These are phyloP conservation scores for Buteo buteo DNA, from an alignment of 2,113 vertebrate species.

Conservation along the genomic window DNA sequence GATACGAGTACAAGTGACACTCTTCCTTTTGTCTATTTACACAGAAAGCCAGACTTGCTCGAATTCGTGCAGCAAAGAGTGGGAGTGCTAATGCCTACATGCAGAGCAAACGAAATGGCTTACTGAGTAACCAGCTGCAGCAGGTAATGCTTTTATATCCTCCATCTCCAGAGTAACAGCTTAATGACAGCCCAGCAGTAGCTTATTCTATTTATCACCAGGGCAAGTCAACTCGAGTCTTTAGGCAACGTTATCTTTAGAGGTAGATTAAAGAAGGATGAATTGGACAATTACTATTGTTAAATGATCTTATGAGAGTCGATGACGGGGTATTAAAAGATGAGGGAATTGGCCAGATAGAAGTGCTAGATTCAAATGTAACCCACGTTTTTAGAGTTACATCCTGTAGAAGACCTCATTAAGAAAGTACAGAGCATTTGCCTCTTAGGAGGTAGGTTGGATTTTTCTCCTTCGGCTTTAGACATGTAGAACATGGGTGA, in stretches of 20 bases:
- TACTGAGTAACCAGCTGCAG: conserved; percentile 87
- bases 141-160: conserved; percentile 78
- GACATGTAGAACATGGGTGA: background rate
- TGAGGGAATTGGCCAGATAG: background rate
- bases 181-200: background rate
- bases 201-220: background rate
- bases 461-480: background rate
- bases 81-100: conserved; percentile 94
- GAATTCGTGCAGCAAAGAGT: conserved; percentile 92
- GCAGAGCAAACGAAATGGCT: conserved; percentile 96
- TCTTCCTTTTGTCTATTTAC: conserved; percentile 17
- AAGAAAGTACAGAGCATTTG: background rate
- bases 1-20: background rate
- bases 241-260: background rate
- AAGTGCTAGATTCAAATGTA: background rate
- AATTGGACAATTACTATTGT: background rate
- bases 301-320: background rate
- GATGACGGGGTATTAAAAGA: background rate
- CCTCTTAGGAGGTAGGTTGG: background rate
- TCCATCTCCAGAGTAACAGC: background rate
- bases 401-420: background rate
- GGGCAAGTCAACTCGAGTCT: background rate
- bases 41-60: conserved; percentile 96
- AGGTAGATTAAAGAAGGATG: background rate
- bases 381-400: background rate